Conservation (phyloP, 37 sponge, comb jelly and placozoan species). For the Aphrocallistes beatrix region DNA sequence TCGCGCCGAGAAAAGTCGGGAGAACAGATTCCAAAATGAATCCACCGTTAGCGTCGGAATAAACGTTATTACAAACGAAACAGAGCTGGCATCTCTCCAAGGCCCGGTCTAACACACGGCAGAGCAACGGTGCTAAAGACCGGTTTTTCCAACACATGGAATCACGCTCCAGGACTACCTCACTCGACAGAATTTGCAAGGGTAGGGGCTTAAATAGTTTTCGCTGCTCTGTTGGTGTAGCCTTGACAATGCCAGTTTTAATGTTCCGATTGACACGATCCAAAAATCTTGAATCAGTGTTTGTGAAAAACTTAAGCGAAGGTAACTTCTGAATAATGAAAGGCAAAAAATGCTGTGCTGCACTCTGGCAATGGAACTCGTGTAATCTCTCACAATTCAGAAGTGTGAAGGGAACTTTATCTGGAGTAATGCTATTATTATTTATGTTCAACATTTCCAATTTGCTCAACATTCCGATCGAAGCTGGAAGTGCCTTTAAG, state of each 20-base stretch:
- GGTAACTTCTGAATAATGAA: not conserved
- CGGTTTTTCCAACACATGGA: not conserved
- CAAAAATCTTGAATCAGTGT: not conserved
- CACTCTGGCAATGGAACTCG: not conserved
- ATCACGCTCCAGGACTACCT: not conserved
- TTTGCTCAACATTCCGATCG: not conserved
- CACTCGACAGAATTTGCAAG: not conserved
- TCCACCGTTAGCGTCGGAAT: not conserved
- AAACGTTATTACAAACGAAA: slow-evolving; percentile 11
- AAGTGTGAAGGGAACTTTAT: not conserved
- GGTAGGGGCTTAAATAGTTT: not conserved
- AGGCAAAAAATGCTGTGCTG: not conserved
- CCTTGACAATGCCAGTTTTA: not conserved
- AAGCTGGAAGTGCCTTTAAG: not conserved
- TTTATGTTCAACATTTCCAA: not conserved
- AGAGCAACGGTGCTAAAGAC: not conserved
- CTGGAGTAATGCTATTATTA: not conserved
- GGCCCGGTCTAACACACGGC: not conserved
- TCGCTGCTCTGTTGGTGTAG: not conserved
- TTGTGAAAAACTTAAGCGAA: not conserved
- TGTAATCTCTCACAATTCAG: not conserved
- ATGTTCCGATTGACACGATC: not conserved
- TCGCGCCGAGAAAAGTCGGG: not conserved
- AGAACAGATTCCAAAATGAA: not conserved
- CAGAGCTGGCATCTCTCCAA: not conserved